phyloP scores from a whole-genome alignment of 2,113 vertebrate genomes.

The Myiopsitta monachus region DNA sequence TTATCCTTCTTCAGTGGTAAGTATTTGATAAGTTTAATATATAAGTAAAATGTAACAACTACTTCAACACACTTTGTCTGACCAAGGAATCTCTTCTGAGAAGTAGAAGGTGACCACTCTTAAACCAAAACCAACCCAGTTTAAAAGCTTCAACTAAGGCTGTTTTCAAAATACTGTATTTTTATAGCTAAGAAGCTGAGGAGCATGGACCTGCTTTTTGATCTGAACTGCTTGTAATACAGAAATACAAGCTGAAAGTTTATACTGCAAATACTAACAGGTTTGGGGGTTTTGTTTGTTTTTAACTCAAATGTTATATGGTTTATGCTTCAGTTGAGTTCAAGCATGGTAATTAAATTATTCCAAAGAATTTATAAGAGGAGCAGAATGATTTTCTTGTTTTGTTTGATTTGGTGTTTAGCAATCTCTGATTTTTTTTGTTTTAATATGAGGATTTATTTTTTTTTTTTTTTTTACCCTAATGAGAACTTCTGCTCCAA shows the following conservation, averaged over 20 bases:
- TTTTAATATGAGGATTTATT: not conserved
- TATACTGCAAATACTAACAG: not conserved
- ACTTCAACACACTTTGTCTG: not conserved
- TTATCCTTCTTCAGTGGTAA: not conserved
- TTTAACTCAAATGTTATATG: not conserved
- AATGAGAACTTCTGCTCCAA: not conserved
- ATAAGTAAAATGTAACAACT: not conserved
- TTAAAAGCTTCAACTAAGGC: not conserved
- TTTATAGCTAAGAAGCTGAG: not conserved
- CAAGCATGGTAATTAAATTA: not conserved
- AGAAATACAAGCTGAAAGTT: not conserved
- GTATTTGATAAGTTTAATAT: not conserved
- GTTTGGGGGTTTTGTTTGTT: not conserved
- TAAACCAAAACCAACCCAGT: not conserved
- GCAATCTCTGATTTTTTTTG: not conserved
- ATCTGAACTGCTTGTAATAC: not conserved
- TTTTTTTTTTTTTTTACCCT: not conserved
- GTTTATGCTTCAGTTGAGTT: not conserved
- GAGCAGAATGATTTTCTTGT: rapidly evolving
- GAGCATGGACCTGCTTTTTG: not conserved
- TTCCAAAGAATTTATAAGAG: not conserved
- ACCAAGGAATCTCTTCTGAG: not conserved
- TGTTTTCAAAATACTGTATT: not conserved
- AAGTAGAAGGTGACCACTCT: not conserved
- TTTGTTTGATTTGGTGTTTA: not conserved